Evolutionary conservation across 2,888 invertebrate genomes (phyloP), one percentile per base, ranked within the genome.

Genomic region (Nycteola revayana): DNA sequence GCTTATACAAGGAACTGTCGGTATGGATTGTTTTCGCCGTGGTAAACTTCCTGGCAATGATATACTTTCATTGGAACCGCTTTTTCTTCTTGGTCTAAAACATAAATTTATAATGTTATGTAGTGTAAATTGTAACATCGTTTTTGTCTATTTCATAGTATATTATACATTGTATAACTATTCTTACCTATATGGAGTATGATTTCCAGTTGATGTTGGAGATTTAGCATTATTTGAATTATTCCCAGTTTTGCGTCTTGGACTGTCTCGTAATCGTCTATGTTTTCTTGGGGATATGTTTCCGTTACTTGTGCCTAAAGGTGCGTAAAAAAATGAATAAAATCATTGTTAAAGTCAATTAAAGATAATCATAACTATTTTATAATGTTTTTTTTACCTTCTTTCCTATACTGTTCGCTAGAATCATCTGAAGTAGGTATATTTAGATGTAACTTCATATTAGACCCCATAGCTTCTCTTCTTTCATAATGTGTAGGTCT

Each of bases 1-100:
- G 61, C 89, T 83, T 30, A 84, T 47, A 29, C 85, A 78, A 41
- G 90, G 77, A 59, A 90, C 57, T 49, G 89, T 78, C 40, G 90
- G 78, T 68, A 90, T 77, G 36, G 91, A 79, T 28, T 91, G 91
- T 67, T 92, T 91, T 65, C 93, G 84, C 53, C 93, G 78, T 1
- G 92, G 92, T 29, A 91, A 70, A 60, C 91, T 91, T 24, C 91
- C 91, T 8, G 91, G 91, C 36, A 93, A 74, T 59, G 92, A 93
- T 61, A 91, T 91, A 64, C 91, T 91, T 75, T 91, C 91, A 57
- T 91, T 91, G 55, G 91, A 83, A 14, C 86, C 84, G 49, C 82
- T 89, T 75, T 89, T 89, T 60, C 86, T 67, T 49, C 87, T 68
- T n/a, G 86, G 78, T 31, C 88, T 83, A 37, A 42, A 66, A 63